Conservation (phyloP, 2,113 vertebrate species). For the Lophotis ruficrista region DNA sequence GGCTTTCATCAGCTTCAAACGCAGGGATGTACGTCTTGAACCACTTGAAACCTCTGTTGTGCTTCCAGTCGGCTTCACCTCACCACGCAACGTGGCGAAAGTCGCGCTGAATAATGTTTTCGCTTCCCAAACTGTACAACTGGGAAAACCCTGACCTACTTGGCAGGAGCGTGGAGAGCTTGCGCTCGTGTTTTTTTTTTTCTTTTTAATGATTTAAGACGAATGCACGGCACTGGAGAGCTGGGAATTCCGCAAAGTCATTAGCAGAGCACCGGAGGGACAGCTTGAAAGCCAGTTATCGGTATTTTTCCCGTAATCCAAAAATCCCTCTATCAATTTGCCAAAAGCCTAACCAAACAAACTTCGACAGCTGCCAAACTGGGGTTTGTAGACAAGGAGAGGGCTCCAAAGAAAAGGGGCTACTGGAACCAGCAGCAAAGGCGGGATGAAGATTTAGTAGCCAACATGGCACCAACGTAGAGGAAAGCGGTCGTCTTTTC, state of each 20-base stretch:
- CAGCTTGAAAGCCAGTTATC: neutral
- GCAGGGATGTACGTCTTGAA: neutral
- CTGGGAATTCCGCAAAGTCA: neutral
- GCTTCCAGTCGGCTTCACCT: neutral
- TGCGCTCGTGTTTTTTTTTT: neutral
- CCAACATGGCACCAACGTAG: rapidly evolving
- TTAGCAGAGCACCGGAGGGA: neutral
- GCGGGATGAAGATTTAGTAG: neutral
- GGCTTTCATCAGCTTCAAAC: neutral
- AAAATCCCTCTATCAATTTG: neutral
- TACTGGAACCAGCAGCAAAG: neutral
- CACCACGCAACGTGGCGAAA: neutral
- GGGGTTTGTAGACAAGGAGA: neutral
- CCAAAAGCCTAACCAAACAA: neutral
- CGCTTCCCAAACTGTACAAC: neutral
- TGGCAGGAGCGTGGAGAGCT: neutral
- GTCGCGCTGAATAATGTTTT: neutral
- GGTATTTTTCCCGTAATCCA: rapidly evolving
- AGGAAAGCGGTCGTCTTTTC: neutral
- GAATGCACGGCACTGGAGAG: neutral
- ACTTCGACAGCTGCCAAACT: neutral
- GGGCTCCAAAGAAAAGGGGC: neutral
- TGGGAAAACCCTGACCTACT: conserved; percentile 50
- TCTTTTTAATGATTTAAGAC: conserved; percentile 28
- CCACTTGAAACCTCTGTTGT: neutral